Base-by-base conservation (phyloP, 2,888 invertebrate genomes). In the Aleiodes leptofemur region DNA sequence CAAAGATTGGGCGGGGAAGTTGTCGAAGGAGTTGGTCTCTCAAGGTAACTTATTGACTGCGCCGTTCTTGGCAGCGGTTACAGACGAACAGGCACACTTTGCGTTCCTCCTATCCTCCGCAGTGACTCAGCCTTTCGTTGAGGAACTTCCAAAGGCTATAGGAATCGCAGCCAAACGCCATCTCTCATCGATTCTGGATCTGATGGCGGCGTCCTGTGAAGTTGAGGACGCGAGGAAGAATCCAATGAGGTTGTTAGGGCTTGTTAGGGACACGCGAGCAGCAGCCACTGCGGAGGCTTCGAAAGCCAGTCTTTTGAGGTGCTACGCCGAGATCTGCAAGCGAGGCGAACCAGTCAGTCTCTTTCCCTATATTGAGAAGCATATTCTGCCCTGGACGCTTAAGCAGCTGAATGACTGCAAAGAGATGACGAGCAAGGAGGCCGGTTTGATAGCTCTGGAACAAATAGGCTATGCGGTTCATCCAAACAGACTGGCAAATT, bases 361-460 rank as follows among this genome's bases (percentile, higher is more conserved):
- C 6, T 85, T 83, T 74, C 66, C 83, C 0, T 66, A 80, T 0
- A 69, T 86, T 0, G 86, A 88, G 43, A 82, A 79, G 29, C 82
- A 84, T 4, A 81, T 86, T n/a, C 69, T 87, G 1, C 83, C 85
- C 4, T 88, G 88, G 88, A 85, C 86, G 9, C 72, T 87, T 14
- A 80, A 81, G 48, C 87, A 88, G 53, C 76, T 88, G 31, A 84
- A 79, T 70, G 86, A 86, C 0, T 84, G 83, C 50, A 86, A 86
- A 72, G 87, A 88, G 76, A 31, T 81, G 4, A 81, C 71, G 11
- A 84, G 83, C 4, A 86, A 86, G 71, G 86, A 86, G 73, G 86
- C 86, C 38, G 88, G 85, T 4, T 78, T 88, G 4, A 43, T 83
- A 4, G 88, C 87, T 13, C 78, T 88, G 7, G 86, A 88, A 72